phyloP scores from a whole-genome alignment of 2,888 invertebrate species.

The Erebia ligea region DNA sequence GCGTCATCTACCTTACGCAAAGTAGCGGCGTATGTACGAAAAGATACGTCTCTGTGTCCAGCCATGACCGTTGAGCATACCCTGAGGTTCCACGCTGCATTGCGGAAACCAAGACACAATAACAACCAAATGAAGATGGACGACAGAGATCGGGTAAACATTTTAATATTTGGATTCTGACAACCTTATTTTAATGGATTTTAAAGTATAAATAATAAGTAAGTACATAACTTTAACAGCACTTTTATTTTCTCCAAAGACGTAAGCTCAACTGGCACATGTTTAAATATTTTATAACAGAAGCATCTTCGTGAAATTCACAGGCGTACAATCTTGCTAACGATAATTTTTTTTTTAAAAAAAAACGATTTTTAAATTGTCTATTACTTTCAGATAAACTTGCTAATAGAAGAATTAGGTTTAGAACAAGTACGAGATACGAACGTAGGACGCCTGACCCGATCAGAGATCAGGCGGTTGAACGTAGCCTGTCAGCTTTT shows the following conservation, averaged over 20 bases:
- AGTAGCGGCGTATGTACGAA: conserved; percentile 89
- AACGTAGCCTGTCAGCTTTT: conserved; percentile 95
- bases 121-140: conserved; percentile 86
- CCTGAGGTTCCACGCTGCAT: conserved; percentile 91
- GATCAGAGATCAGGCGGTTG: conserved; percentile 93
- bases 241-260: no score
- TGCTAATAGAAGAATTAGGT: conserved; percentile 95
- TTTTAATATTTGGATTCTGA: background rate
- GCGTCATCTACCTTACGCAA: conserved; percentile 87
- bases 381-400: conserved; percentile 86
- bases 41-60: conserved; percentile 90
- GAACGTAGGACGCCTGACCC: conserved; percentile 92
- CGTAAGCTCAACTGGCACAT: no score
- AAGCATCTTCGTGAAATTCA: background rate
- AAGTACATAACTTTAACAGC: no score
- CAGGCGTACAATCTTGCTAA: background rate
- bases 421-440: conserved; percentile 94
- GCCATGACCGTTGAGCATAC: conserved; percentile 96
- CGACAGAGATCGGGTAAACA: conserved; percentile 86
- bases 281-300: no score
- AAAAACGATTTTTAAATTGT: background rate
- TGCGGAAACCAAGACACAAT: conserved; percentile 85
- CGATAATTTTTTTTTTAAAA: no score
- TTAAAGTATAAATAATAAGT: no score
- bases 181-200: background rate